Conservation (phyloP, 2,797 vertebrate genomes). For the Scolopax bukidnonensis region DNA sequence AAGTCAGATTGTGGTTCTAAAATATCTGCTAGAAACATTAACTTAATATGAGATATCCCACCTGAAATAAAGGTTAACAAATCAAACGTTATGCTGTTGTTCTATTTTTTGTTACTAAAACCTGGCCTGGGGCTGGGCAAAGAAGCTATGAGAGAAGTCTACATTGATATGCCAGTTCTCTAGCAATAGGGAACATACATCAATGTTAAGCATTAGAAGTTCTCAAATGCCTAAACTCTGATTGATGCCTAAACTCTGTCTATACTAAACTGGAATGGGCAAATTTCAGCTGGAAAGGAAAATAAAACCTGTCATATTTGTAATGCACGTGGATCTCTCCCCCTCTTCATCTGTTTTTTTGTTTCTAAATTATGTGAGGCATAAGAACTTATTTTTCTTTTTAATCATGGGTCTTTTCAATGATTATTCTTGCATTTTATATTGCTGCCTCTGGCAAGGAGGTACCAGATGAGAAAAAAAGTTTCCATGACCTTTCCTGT, state of each 20-base stretch:
- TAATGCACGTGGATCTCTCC: background rate
- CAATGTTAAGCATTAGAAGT: background rate
- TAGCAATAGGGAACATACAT: background rate
- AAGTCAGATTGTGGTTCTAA: background rate
- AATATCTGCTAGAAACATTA: background rate
- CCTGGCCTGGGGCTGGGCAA: background rate
- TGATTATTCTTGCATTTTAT: background rate
- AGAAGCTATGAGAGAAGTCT: background rate
- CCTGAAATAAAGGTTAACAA: background rate
- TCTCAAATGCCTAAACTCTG: background rate
- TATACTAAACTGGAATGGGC: background rate
- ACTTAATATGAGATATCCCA: background rate
- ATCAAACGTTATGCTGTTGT: background rate
- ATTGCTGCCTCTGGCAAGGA: background rate
- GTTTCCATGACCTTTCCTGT: background rate
- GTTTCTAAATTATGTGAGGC: background rate
- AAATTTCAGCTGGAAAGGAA: background rate
- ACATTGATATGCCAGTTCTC: background rate
- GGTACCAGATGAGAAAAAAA: background rate
- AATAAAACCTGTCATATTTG: background rate
- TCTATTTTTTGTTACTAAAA: background rate
- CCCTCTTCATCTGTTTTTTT: background rate
- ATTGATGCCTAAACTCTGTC: background rate
- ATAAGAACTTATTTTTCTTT: background rate
- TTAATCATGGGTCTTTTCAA: background rate